Evolutionary conservation across 1,140 invertebrate species (phyloP).

Genomic region (Pectinophora gossypiella): DNA sequence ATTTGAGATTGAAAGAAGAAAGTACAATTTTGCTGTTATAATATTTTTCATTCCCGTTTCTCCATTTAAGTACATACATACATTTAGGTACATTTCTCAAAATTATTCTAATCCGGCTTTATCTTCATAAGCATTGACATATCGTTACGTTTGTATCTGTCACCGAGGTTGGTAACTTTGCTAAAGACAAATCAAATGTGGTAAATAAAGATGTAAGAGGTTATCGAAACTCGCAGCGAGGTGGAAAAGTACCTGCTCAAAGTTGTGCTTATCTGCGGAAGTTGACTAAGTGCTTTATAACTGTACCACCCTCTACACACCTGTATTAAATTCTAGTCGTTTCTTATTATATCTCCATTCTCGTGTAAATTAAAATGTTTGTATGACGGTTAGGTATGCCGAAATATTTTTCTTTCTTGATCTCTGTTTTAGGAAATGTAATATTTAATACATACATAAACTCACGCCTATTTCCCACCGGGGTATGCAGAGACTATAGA

Average conservation of each 20-base stretch:
- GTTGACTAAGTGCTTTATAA: conserved; percentile 19
- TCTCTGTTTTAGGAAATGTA: too few relatives aligned
- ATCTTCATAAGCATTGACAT: too few relatives aligned
- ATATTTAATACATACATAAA: too few relatives aligned
- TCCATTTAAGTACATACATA: too few relatives aligned
- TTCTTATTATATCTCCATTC: conserved; percentile 43
- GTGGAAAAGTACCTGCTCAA: too few relatives aligned
- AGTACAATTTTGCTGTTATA: background rate
- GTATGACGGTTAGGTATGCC: conserved; percentile 14
- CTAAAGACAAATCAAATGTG: conserved; percentile 56
- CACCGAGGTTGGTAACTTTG: conserved; percentile 48
- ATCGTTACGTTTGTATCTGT: too few relatives aligned
- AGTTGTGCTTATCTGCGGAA: conserved; percentile 39
- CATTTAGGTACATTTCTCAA: too few relatives aligned
- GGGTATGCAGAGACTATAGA: too few relatives aligned
- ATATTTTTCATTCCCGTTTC: background rate
- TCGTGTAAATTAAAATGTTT: conserved; percentile 45
- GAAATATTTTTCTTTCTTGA: conserved; percentile 17
- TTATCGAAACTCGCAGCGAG: conserved; percentile 44
- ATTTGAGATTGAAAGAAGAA: background rate
- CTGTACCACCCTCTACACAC: conserved; percentile 25
- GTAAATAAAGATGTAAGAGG: conserved; percentile 59
- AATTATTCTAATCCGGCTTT: too few relatives aligned
- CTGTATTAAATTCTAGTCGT: conserved; percentile 45
- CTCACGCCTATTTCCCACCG: too few relatives aligned